Evolutionary conservation across 1,140 invertebrate genomes (phyloP), one percentile per base, ranked within the genome.

Genomic region (Calephelis nemesis): DNA sequence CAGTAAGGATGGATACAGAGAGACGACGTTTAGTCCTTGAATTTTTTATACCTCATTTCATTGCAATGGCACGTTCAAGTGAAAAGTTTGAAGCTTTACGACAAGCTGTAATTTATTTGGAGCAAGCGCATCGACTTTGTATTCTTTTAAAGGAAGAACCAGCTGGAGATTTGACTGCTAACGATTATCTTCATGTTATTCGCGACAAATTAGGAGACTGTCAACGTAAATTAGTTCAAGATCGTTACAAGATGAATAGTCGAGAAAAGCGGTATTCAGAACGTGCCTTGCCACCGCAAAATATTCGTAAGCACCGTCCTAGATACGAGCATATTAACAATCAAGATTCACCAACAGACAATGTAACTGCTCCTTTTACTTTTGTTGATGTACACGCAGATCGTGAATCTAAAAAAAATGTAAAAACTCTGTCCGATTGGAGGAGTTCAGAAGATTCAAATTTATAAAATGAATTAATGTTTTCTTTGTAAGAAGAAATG

Each of bases 31-130:
- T 93, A 65, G 87, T 96, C 1, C 81, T 97, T 0, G 93, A 94
- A 70, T 94, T 96, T 65, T 95, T 97, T 71, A 94, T 95, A 47
- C 81, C 93, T 13, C 95, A 95, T 72, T 96, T 96, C 69, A 92
- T 96, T 13, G 88, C 94, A 64, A 95, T 96, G 89, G 94, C 94
- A 1, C 88, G 93, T 62, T 91, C 88, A 39, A 94, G 94, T 74
- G 92, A 94, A 65, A 92, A 93, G 63, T 93, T 94, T 66, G 91
- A 93, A 13, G 92, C 94, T 1, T 84, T 91, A 30, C 83, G 89
- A 58, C 93, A 95, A 75, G 94, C 94, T 42, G 83, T 93, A 1
- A 92, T 95, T 19, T 96, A 96, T 71, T 82, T 96, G 10, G 92
- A 95, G 62, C 96, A 97, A 73, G 94, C 95, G 0, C 93, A 94